Conservation (phyloP, 2,888 invertebrate species). For the Bruchidius siliquastri region DNA sequence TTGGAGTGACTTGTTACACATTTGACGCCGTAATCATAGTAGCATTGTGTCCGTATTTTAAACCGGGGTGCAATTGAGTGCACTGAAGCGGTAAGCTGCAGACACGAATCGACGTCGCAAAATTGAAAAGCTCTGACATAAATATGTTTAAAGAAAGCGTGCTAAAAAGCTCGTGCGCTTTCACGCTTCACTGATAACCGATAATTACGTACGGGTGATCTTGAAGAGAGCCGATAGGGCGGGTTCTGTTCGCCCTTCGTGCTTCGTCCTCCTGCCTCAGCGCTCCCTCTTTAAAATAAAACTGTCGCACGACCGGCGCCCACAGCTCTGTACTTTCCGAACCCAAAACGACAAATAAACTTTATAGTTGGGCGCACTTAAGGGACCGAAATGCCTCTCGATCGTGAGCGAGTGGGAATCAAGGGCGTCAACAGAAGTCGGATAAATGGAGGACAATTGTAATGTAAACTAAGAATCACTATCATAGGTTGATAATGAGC, state of each 20-base stretch:
- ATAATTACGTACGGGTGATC: constrained; percentile 50
- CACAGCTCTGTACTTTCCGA: constrained; percentile 35
- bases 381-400: neutral
- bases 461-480: too few relatives aligned
- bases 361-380: constrained; percentile 1
- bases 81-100: constrained; percentile 35
- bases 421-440: neutral
- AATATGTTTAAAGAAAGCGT: constrained; percentile 47
- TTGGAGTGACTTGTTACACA: neutral
- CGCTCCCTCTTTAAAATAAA: constrained; percentile 40
- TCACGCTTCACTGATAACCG: constrained; percentile 45
- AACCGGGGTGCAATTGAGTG: constrained; percentile 26
- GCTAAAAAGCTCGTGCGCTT: constrained; percentile 46
- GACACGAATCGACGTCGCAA: constrained; percentile 42
- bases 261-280: neutral
- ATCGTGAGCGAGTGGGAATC: neutral
- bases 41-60: constrained; percentile 1
- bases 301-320: constrained; percentile 42
- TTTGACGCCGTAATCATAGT: neutral
- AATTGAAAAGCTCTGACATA: constrained; percentile 46
- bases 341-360: constrained; percentile 20
- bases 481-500: too few relatives aligned
- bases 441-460: too few relatives aligned
- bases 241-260: constrained; percentile 20
- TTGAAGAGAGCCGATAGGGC: constrained; percentile 43